A percentile compares a stretch with the other conserved stretches of the same genome.
Conservation (phyloP, 2,888 invertebrate species). For the Zhengitettix transpicula region DNA sequence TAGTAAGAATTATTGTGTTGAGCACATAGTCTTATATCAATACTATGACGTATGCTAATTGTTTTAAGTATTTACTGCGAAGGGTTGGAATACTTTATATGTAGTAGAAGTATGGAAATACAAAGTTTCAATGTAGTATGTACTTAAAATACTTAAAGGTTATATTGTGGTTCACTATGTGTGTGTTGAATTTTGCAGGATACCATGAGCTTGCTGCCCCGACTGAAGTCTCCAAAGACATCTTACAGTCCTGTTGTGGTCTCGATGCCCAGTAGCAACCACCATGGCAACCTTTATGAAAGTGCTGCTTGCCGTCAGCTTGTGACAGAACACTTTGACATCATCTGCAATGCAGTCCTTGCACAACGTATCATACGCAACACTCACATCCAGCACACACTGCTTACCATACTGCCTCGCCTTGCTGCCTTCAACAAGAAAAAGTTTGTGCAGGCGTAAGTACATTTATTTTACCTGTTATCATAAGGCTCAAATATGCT, state of each 20-base stretch:
- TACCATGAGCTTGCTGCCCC: slow-evolving; percentile 35
- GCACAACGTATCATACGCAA: slow-evolving; percentile 57
- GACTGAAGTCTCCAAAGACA: slow-evolving; percentile 30
- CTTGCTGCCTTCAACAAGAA: slow-evolving; percentile 84
- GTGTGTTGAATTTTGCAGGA: slow-evolving; percentile 20
- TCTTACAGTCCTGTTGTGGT: slow-evolving; percentile 4
- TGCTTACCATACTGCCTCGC: slow-evolving; percentile 76
- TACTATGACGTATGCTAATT: no score
- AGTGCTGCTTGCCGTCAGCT: slow-evolving; percentile 74
- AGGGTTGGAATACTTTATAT: no score
- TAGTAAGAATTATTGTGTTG: no score
- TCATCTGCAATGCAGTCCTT: slow-evolving; percentile 62
- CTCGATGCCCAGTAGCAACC: slow-evolving; percentile 7
- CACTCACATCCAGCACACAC: slow-evolving; percentile 67
- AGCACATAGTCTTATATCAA: no score
- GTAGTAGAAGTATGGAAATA: no score
- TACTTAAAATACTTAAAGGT: no score
- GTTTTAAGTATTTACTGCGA: no score
- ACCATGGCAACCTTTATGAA: slow-evolving; percentile 44
- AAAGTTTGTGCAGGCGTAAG: slow-evolving; percentile 50
- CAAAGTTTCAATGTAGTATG: no score
- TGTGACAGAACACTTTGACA: slow-evolving; percentile 66
- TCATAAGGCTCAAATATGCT: no score
- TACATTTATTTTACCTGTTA: neutral
- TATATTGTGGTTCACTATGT: no score